phyloP scores from a whole-genome alignment of 2,113 vertebrate species.

The Carettochelys insculpta region DNA sequence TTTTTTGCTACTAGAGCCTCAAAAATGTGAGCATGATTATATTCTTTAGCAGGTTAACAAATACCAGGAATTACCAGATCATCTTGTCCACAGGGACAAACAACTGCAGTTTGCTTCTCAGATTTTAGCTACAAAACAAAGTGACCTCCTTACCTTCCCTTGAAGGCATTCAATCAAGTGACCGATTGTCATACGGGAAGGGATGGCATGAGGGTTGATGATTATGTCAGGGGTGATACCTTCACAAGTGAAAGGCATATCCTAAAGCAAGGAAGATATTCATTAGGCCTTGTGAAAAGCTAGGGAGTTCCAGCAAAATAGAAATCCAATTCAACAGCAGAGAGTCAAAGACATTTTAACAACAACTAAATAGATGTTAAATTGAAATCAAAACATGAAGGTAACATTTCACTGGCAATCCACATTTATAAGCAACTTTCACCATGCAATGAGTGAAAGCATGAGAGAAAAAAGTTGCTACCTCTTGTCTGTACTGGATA shows the following conservation, averaged over 20 bases:
- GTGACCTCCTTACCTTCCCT: conserved; percentile 87
- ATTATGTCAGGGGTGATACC: conserved; percentile 99
- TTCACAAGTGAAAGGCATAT: conserved; percentile 99
- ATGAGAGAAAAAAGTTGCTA: conserved; percentile 44
- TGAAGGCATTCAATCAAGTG: conserved; percentile 99
- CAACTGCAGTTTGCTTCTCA: not conserved
- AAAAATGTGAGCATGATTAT: not conserved
- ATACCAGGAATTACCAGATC: not conserved
- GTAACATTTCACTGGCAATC: not conserved
- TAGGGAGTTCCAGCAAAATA: not conserved
- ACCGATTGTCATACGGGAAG: conserved; percentile 98
- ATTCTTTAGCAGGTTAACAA: not conserved
- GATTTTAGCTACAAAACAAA: not conserved
- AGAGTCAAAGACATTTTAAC: not conserved
- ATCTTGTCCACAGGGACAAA: not conserved
- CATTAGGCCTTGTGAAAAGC: not conserved
- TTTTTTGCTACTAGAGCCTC: not conserved
- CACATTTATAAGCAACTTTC: not conserved
- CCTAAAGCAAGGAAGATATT: conserved; percentile 75
- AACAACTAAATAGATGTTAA: rapidly evolving
- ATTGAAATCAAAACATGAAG: not conserved
- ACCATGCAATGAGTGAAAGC: not conserved
- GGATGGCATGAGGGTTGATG: conserved; percentile 98
- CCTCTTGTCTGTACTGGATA: conserved; percentile 98
- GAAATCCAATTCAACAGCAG: not conserved